phyloP scores from a whole-genome alignment of 30 jellyfish, hydroid and myxozoan genomes.

The Aurelia aurita region DNA sequence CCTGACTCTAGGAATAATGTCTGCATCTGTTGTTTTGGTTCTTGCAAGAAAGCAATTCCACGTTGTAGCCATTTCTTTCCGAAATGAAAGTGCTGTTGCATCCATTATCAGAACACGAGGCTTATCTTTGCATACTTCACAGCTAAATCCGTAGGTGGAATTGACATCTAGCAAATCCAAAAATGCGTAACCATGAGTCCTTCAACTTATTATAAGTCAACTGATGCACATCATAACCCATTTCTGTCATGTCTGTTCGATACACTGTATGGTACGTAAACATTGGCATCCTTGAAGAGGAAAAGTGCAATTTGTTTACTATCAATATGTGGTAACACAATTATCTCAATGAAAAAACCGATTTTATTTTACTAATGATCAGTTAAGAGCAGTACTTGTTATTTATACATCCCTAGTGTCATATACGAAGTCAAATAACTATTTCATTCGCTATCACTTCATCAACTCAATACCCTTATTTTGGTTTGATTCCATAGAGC shows the following conservation, averaged over 20 bases:
- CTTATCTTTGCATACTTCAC: constrained; percentile 8
- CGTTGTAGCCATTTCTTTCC: constrained; percentile 8
- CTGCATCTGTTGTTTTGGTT: background rate
- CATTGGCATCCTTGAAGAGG: constrained; percentile 2
- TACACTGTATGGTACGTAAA: background rate
- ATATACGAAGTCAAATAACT: no score
- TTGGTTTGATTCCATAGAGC: no score
- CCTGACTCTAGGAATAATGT: constrained; percentile 30
- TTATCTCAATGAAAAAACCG: no score
- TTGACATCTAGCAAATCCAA: constrained; percentile 17
- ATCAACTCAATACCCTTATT: no score
- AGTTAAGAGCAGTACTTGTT: no score
- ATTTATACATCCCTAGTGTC: no score
- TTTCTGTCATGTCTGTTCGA: background rate
- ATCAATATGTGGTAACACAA: no score
- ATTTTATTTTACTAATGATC: no score
- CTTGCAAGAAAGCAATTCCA: constrained; percentile 18
- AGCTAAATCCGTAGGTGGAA: background rate
- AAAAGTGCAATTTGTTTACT: no score
- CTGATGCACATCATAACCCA: background rate
- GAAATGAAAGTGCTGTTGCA: constrained; percentile 17
- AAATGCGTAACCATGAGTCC: constrained; percentile 11
- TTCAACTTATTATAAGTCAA: constrained; percentile 18
- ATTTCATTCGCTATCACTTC: no score
- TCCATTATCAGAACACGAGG: constrained; percentile 2